Conservation (phyloP, 2,888 invertebrate genomes). For the Synergus gifuensis region DNA sequence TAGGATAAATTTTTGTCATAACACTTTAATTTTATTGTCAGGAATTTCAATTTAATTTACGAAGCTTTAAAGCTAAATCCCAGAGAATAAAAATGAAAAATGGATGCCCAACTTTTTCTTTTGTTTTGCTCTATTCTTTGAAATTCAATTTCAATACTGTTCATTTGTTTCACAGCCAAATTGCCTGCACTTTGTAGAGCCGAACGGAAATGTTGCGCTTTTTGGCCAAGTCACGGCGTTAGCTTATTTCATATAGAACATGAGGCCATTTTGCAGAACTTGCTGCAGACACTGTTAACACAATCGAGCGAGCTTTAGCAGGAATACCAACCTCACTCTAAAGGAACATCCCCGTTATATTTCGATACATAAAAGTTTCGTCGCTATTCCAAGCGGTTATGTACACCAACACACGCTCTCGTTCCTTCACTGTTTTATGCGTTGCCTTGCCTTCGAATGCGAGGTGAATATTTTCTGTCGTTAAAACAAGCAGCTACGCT, state of each 20-base stretch:
- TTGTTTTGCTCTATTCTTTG: constrained; percentile 20
- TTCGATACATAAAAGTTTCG: constrained; percentile 57
- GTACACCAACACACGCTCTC: constrained; percentile 7
- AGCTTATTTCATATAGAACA: constrained; percentile 61
- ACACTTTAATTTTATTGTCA: no score
- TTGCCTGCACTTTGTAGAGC: constrained; percentile 52
- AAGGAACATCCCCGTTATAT: constrained; percentile 49
- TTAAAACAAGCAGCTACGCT: constrained; percentile 60
- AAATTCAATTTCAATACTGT: constrained; percentile 34
- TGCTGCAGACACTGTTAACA: constrained; percentile 57
- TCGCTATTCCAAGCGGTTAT: constrained; percentile 46
- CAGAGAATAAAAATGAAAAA: not conserved
- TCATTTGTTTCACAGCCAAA: constrained; percentile 64
- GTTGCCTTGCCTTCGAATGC: constrained; percentile 41
- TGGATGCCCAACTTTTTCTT: not conserved
- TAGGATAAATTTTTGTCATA: no score
- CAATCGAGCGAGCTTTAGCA: constrained; percentile 61
- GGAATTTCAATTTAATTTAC: not conserved
- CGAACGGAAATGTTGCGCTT: constrained; percentile 57
- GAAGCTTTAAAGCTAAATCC: not conserved
- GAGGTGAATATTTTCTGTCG: constrained; percentile 46
- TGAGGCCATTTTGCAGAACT: constrained; percentile 46
- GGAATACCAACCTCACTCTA: constrained; percentile 47
- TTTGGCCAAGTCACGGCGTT: constrained; percentile 62
- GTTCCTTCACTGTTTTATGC: constrained; percentile 40